Evolutionary conservation across 2,113 vertebrate genomes (phyloP).

Genomic region (Chaetodon trifascialis): DNA sequence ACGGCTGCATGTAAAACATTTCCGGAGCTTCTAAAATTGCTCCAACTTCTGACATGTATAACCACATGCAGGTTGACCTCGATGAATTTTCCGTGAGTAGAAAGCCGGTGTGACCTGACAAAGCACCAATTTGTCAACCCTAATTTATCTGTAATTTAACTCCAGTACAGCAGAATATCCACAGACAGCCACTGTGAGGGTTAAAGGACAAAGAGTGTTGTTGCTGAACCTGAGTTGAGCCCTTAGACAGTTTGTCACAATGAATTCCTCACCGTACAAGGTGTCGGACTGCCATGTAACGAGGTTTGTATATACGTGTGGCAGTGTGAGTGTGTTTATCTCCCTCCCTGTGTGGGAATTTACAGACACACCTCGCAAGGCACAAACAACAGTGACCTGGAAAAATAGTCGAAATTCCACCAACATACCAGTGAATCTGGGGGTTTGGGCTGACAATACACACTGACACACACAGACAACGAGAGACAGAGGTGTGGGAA

Average conservation of each 20-base stretch:
- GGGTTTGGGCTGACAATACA: constrained; percentile 72
- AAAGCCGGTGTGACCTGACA: constrained; percentile 33
- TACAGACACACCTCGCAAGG: constrained; percentile 75
- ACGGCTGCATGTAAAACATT: constrained; percentile 39
- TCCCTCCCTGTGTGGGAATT: constrained; percentile 78
- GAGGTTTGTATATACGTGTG: constrained; percentile 65
- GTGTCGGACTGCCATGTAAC: constrained; percentile 54
- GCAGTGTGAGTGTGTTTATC: constrained; percentile 77
- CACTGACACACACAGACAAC: constrained; percentile 36
- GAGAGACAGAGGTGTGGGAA: constrained; percentile 77
- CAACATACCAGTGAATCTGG: constrained; percentile 78
- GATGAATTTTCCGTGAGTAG: constrained; percentile 30
- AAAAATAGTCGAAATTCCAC: constrained; percentile 82
- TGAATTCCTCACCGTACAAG: constrained; percentile 47
- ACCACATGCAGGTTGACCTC: constrained; percentile 37
- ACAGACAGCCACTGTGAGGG: neutral
- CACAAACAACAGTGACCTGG: constrained; percentile 83
- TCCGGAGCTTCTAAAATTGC: constrained; percentile 19
- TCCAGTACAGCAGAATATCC: constrained; percentile 8
- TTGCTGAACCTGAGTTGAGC: constrained; percentile 12
- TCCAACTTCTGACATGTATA: constrained; percentile 26
- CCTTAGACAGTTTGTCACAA: constrained; percentile 1
- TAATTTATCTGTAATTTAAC: constrained; percentile 45
- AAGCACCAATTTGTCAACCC: constrained; percentile 44
- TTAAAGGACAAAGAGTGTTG: constrained; percentile 12